phyloP scores from a whole-genome alignment of 2,888 invertebrate genomes.

The Melikaiella ostensackeni region DNA sequence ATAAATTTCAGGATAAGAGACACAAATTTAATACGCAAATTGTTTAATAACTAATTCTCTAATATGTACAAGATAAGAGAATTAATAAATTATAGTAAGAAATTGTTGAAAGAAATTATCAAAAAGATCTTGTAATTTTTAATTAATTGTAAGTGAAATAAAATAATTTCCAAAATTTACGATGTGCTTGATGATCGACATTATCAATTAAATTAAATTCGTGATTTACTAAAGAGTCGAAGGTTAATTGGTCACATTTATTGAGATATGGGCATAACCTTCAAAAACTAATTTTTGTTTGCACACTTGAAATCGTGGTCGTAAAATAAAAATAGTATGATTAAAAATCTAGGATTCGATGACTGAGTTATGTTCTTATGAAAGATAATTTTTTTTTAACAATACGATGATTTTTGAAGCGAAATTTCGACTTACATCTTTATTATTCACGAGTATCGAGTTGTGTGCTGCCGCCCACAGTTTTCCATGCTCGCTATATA shows the following conservation, averaged over 20 bases:
- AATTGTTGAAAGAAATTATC: neutral
- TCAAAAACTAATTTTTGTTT: neutral
- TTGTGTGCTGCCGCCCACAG: slow-evolving; percentile 14
- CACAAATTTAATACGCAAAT: neutral
- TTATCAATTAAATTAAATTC: slow-evolving; percentile 21
- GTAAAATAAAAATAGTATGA: neutral
- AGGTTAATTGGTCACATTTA: slow-evolving; percentile 17
- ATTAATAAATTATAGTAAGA: neutral
- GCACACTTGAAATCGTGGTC: neutral
- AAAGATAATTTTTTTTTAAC: neutral
- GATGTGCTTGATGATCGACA: neutral
- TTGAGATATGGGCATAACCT: slow-evolving; percentile 29
- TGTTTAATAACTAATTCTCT: neutral
- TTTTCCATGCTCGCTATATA: slow-evolving; percentile 29
- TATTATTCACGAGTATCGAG: neutral
- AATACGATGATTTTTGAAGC: neutral
- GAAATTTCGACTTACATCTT: slow-evolving; percentile 1
- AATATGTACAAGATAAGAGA: neutral
- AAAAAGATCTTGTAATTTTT: neutral
- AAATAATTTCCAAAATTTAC: neutral
- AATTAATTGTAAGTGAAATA: neutral
- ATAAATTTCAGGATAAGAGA: neutral
- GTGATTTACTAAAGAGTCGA: slow-evolving; percentile 13
- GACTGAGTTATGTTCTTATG: neutral
- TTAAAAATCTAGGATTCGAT: neutral